Base-by-base conservation (phyloP, 2,113 vertebrate species). In the Gulo gulo region DNA sequence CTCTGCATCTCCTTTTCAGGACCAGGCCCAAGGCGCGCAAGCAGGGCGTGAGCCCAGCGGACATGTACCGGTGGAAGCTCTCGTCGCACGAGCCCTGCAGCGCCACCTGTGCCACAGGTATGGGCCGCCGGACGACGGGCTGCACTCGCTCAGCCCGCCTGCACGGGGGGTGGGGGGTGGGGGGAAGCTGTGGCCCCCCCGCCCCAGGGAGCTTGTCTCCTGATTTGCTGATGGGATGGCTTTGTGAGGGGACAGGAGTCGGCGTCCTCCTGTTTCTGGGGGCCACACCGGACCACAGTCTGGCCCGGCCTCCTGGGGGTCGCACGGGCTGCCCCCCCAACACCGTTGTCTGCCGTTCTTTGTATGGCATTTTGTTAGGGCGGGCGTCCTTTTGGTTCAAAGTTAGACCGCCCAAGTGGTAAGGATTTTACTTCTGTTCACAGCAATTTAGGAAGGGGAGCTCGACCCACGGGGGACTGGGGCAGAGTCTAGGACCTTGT, bases 41-140 rank as follows among this genome's bases (percentile, higher is more conserved):
- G 98, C 99, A 99, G 96, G 99, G 99, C 74, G 98, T 99, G 98
- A 99, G 99, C 94, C 98, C 99, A 0, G 99, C 99, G 4, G 99
- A 99, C 98, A 99, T 99, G 99, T 99, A 99, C 98, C 99, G 99
- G 94, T 99, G 99, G 99, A 99, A 99, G 92, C 99, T 99, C 23
- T 99, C 99, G 3, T 99, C 99, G 20, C 99, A 99, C 2, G 99
- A 99, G 98, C 99, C 99, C 78, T 99, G 99, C 99, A 99, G 99
- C 84, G 99, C 99, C 98, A 99, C 99, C 76, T 99, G 99, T 96
- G 99, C 99, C 82, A 99, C 99, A 99, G 99, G 99, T 99, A 98
- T 93, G 74, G 95, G 39, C 42, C 0, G 16, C 0, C 52, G 1
- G 4, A 5, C 4, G 0, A 42, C 39, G 39, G n/a, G 50, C 8